phyloP scores from a whole-genome alignment of 2,113 vertebrate species.

The Dromaius novaehollandiae region DNA sequence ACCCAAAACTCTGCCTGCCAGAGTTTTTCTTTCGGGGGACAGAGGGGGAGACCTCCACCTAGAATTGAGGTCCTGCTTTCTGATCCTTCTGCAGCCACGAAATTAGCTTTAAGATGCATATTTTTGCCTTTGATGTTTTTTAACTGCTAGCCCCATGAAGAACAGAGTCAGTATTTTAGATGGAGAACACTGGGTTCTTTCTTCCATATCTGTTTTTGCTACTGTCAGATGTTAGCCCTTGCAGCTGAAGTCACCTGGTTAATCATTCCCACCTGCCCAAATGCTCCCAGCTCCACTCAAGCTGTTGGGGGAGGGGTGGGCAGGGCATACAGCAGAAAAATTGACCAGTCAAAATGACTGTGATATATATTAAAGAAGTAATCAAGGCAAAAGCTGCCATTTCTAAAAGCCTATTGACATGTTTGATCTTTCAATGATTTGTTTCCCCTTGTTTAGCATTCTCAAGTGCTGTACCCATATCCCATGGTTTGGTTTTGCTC shows the following conservation, averaged over 20 bases:
- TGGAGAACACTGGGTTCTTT: conserved; percentile 33
- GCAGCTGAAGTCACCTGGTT: conserved; percentile 64
- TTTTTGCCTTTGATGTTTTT: conserved; percentile 44
- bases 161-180: conserved; percentile 27
- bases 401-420: neutral
- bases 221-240: conserved; percentile 24
- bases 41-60: neutral
- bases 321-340: neutral
- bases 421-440: neutral
- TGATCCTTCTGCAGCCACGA: conserved; percentile 42
- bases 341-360: neutral
- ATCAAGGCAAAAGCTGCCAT: neutral
- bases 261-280: conserved; percentile 20
- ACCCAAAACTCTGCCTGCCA: neutral
- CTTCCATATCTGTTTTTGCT: conserved; percentile 37
- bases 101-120: conserved; percentile 33
- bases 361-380: neutral
- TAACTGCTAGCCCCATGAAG: neutral
- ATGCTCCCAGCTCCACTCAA: neutral
- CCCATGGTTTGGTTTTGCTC: neutral
- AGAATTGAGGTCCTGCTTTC: neutral
- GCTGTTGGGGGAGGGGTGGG: neutral
- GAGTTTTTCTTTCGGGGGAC: neutral
- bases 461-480: neutral
- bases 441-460: neutral